Percentiles rank a stretch among this genome's conserved stretches.
These are phyloP conservation scores for Agonopterix heracliana DNA, from an alignment of 2,888 invertebrate genomes.

Conservation along the genomic window DNA sequence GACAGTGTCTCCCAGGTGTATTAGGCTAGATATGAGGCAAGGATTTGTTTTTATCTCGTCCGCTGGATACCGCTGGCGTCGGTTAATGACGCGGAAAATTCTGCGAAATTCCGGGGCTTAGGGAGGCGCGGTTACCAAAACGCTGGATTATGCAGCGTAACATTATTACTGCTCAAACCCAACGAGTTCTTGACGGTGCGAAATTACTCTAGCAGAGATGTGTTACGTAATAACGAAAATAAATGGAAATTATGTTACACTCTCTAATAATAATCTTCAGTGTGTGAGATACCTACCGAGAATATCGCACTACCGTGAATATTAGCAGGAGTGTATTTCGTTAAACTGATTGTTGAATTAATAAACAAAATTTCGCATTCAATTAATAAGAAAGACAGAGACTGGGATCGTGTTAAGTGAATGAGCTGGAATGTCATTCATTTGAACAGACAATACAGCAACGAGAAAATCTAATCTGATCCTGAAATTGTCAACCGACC, in stretches of 20 bases:
- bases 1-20: too few species aligned
- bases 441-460: slow-evolving; percentile 41
- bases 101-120: slow-evolving; percentile 29
- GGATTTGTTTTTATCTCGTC: slow-evolving; percentile 22
- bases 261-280: too few species aligned
- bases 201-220: slow-evolving; percentile 18
- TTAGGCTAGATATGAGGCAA: slow-evolving; percentile 36
- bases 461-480: slow-evolving; percentile 54
- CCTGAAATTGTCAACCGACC: slow-evolving; percentile 56
- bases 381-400: not conserved
- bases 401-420: slow-evolving; percentile 16
- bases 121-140: slow-evolving; percentile 33
- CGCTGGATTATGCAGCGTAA: slow-evolving; percentile 48
- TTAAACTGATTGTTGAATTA: not conserved
- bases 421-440: slow-evolving; percentile 32
- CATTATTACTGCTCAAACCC: slow-evolving; percentile 32
- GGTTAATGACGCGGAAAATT: slow-evolving; percentile 64
- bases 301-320: too few species aligned
- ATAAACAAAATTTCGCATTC: not conserved
- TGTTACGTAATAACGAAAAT: slow-evolving; percentile 20
- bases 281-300: too few species aligned
- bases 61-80: slow-evolving; percentile 16
- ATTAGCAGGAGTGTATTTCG: too few species aligned
- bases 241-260: slow-evolving; percentile 13
- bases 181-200: slow-evolving; percentile 11